A percentile compares a stretch with the other conserved stretches of the same genome.
phyloP scores from a whole-genome alignment of 2,113 vertebrate genomes.

The Pardalotus punctatus region DNA sequence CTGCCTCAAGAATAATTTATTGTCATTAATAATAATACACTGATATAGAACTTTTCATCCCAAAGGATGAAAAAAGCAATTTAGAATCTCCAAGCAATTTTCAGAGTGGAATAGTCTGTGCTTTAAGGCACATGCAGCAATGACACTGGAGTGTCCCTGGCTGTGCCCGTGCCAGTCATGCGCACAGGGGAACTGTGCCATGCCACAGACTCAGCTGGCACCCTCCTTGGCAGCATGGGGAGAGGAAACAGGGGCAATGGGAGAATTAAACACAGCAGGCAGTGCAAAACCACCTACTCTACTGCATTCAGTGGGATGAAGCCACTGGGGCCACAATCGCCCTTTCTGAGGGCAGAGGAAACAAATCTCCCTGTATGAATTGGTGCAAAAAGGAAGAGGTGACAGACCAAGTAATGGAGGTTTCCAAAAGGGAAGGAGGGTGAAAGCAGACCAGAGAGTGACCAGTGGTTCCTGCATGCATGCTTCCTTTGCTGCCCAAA shows the following conservation, averaged over 20 bases:
- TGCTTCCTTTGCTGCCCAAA: neutral
- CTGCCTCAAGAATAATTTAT: constrained; percentile 40
- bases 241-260: neutral
- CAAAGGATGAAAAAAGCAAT: constrained; percentile 56
- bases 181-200: neutral
- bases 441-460: neutral
- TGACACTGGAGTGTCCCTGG: neutral
- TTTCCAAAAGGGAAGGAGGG: neutral
- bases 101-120: neutral
- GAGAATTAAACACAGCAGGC: accelerated
- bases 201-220: neutral
- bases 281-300: neutral
- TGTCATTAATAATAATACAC: constrained; percentile 46
- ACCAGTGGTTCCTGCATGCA: accelerated
- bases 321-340: accelerated
- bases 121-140: neutral
- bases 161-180: accelerated
- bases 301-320: neutral
- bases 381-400: accelerated
- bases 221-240: neutral
- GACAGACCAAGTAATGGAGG: neutral
- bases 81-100: constrained; percentile 45
- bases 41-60: constrained; percentile 41
- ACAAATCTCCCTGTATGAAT: neutral
- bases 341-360: neutral